These are phyloP conservation scores for Melanotus villosus DNA, from an alignment of 2,888 invertebrate genomes.

Conservation along the genomic window DNA sequence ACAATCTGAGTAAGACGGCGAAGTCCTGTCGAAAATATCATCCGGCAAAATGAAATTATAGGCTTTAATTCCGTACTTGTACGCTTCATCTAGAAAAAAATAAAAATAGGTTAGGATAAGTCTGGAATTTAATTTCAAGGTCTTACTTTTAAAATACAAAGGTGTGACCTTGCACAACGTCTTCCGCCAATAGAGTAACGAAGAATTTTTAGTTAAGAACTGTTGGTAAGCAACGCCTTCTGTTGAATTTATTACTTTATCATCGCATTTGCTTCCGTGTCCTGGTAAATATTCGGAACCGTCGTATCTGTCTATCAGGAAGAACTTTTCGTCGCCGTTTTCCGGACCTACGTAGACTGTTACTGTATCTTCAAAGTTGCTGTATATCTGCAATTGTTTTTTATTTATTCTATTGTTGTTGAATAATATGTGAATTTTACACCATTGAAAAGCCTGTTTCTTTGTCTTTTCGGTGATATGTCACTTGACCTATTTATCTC, in stretches of 20 bases:
- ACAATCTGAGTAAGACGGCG: constrained; percentile 72
- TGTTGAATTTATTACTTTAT: constrained; percentile 74
- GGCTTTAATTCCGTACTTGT: constrained; percentile 69
- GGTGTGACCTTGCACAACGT: constrained; percentile 77
- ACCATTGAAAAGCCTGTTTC: too few species aligned
- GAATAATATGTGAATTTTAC: too few species aligned
- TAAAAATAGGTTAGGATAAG: neutral
- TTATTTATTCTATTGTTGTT: too few species aligned
- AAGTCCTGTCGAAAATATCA: constrained; percentile 72
- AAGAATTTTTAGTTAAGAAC: constrained; percentile 71
- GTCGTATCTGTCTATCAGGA: constrained; percentile 74
- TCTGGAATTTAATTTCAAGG: neutral
- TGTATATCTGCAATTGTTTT: constrained; percentile 72
- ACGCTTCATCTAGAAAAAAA: constrained; percentile 58
- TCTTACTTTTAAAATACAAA: constrained; percentile 72
- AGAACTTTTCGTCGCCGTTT: constrained; percentile 74
- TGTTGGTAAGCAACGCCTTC: constrained; percentile 78
- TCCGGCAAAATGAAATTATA: constrained; percentile 74
- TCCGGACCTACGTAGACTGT: constrained; percentile 76
- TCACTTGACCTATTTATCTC: too few species aligned
- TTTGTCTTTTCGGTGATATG: too few species aligned
- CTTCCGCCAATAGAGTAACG: constrained; percentile 77
- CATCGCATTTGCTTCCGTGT: constrained; percentile 72
- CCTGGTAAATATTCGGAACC: constrained; percentile 73
- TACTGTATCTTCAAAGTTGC: constrained; percentile 73